Conservation (phyloP, 30 jellyfish, hydroid and myxozoan genomes). For the Cassiopea andromeda region DNA sequence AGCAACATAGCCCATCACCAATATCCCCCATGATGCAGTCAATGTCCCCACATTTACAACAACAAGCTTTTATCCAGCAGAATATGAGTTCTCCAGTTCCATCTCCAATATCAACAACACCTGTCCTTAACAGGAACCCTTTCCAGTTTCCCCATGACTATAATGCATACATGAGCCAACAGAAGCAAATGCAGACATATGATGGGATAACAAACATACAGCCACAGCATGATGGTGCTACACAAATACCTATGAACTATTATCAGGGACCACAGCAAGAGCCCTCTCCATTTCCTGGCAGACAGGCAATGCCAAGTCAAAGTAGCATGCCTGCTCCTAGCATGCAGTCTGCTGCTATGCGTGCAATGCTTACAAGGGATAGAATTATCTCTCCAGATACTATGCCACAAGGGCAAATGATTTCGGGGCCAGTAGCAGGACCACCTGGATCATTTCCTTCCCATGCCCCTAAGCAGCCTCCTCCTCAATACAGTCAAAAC, state of each 20-base stretch:
- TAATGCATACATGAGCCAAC: slow-evolving; percentile 72
- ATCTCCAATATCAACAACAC: slow-evolving; percentile 74
- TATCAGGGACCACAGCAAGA: slow-evolving; percentile 70
- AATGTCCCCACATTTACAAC: slow-evolving; percentile 73
- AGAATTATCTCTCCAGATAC: slow-evolving; percentile 56
- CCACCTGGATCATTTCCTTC: slow-evolving; percentile 75
- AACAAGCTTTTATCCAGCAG: slow-evolving; percentile 76
- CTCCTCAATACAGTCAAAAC: slow-evolving; percentile 61
- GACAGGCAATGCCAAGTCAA: slow-evolving; percentile 67
- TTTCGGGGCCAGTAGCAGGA: slow-evolving; percentile 66
- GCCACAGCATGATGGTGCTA: slow-evolving; percentile 57
- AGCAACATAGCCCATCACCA: slow-evolving; percentile 72
- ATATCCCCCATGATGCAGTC: slow-evolving; percentile 78
- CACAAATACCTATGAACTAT: slow-evolving; percentile 59
- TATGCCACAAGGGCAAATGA: slow-evolving; percentile 67
- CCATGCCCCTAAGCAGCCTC: slow-evolving; percentile 71
- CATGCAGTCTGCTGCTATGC: slow-evolving; percentile 62
- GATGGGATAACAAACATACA: slow-evolving; percentile 75
- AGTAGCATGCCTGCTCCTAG: slow-evolving; percentile 41
- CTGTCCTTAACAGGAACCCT: slow-evolving; percentile 73
- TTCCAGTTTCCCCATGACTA: slow-evolving; percentile 86
- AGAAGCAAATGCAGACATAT: slow-evolving; percentile 70
- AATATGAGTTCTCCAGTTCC: slow-evolving; percentile 75
- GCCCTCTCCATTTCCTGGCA: slow-evolving; percentile 41
- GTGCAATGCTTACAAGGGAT: slow-evolving; percentile 68